Conservation (phyloP, 2,888 invertebrate species). For the Meandrusa payeni region DNA sequence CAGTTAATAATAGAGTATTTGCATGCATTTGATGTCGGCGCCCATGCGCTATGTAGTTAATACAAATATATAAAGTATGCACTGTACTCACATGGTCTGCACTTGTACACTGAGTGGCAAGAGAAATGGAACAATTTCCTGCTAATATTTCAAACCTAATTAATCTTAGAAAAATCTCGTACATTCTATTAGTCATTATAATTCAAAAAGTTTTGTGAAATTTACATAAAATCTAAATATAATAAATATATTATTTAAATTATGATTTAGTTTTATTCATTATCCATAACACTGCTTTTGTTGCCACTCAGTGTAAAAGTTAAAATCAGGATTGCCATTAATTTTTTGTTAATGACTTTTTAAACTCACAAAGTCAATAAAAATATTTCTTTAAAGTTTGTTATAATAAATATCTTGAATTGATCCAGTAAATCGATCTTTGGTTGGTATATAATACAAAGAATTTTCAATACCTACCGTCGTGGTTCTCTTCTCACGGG, state of each 20-base stretch:
- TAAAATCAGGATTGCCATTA: constrained; percentile 12
- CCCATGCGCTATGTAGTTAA: constrained; percentile 13
- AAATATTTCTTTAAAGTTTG: no score
- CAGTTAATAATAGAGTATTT: constrained; percentile 15
- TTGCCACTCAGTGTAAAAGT: constrained; percentile 16
- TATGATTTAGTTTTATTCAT: background rate
- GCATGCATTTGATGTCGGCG: constrained; percentile 21
- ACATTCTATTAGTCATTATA: no score
- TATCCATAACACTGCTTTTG: background rate
- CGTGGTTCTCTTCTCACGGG: no score
- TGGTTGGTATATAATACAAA: no score
- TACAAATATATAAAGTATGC: constrained; percentile 14
- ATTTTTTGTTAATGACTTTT: no score
- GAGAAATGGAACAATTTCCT: background rate
- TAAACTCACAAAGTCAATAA: no score
- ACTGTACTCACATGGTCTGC: background rate
- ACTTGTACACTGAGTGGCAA: constrained; percentile 21
- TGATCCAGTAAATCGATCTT: no score
- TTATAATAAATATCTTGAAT: no score
- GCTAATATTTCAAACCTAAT: background rate
- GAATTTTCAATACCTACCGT: no score
- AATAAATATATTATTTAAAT: background rate
- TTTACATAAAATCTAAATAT: no score
- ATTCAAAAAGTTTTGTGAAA: no score
- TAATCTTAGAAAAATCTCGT: no score